phyloP scores from a whole-genome alignment of 2,888 invertebrate genomes.

The Leptinotarsa peninsularis region DNA sequence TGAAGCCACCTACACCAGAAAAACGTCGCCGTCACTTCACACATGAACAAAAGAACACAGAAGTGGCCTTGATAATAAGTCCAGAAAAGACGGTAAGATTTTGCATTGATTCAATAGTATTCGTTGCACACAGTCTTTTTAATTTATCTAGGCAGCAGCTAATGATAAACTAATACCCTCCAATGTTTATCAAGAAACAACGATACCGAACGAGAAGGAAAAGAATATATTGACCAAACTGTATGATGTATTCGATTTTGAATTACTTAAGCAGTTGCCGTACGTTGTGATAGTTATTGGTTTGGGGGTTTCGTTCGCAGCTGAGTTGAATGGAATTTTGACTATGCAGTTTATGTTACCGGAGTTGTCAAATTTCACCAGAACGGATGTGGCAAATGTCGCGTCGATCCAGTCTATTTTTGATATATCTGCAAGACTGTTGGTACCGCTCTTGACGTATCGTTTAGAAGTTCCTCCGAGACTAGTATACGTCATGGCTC shows the following conservation, averaged over 20 bases:
- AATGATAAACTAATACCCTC: constrained; percentile 33
- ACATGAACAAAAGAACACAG: neutral
- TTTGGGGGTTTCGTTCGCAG: constrained; percentile 66
- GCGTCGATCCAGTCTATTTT: constrained; percentile 63
- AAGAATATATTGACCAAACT: constrained; percentile 50
- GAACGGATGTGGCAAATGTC: constrained; percentile 60
- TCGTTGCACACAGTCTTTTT: neutral
- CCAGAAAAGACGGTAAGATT: neutral
- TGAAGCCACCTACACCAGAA: constrained; percentile 61
- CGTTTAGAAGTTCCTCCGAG: constrained; percentile 59
- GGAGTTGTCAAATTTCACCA: constrained; percentile 60
- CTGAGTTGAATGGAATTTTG: constrained; percentile 67
- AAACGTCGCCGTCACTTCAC: neutral
- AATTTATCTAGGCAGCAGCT: constrained; percentile 40
- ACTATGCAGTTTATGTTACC: constrained; percentile 67
- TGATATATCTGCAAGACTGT: constrained; percentile 64
- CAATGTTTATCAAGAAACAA: constrained; percentile 58
- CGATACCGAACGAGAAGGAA: constrained; percentile 45
- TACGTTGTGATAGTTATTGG: constrained; percentile 61
- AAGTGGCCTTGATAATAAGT: neutral
- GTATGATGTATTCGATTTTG: constrained; percentile 58
- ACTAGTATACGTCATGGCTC: constrained; percentile 61
- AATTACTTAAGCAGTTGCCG: constrained; percentile 58
- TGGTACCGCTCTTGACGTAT: constrained; percentile 62
- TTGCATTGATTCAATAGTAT: neutral